Conservation (phyloP, 2,888 invertebrate genomes). For the Barypeithes pellucidus region DNA sequence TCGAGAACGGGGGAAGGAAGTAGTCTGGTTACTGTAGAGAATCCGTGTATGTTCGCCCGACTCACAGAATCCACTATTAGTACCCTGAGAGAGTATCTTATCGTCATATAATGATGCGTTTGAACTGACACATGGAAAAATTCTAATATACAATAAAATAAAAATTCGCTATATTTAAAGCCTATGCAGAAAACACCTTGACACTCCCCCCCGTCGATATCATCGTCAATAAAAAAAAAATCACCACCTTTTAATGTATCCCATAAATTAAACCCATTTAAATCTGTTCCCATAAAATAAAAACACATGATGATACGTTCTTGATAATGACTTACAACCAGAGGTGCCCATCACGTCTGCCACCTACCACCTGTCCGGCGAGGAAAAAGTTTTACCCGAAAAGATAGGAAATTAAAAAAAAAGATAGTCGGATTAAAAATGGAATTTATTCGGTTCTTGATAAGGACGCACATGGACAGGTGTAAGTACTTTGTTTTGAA, state of each 20-base stretch:
- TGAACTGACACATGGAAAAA: too few relatives aligned
- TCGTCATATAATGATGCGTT: too few relatives aligned
- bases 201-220: background rate
- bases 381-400: slow-evolving; percentile 24
- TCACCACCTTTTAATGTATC: slow-evolving; percentile 14
- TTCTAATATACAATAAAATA: too few relatives aligned
- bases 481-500: slow-evolving; percentile 22
- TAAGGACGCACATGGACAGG: slow-evolving; percentile 33
- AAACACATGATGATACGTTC: slow-evolving; percentile 36
- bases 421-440: slow-evolving; percentile 43
- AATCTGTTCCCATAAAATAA: slow-evolving; percentile 43
- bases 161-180: too few relatives aligned
- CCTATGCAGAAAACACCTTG: background rate
- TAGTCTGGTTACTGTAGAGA: too few relatives aligned
- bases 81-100: too few relatives aligned
- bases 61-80: too few relatives aligned
- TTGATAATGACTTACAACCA: slow-evolving; percentile 35
- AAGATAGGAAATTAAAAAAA: slow-evolving; percentile 39
- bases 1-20: too few relatives aligned
- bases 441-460: slow-evolving; percentile 37
- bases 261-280: slow-evolving; percentile 39
- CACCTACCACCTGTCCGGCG: slow-evolving; percentile 36
- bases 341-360: slow-evolving; percentile 30
- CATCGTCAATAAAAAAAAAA: slow-evolving; percentile 26
- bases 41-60: too few relatives aligned